phyloP scores from a whole-genome alignment of 2,113 vertebrate genomes.

The Natator depressus region DNA sequence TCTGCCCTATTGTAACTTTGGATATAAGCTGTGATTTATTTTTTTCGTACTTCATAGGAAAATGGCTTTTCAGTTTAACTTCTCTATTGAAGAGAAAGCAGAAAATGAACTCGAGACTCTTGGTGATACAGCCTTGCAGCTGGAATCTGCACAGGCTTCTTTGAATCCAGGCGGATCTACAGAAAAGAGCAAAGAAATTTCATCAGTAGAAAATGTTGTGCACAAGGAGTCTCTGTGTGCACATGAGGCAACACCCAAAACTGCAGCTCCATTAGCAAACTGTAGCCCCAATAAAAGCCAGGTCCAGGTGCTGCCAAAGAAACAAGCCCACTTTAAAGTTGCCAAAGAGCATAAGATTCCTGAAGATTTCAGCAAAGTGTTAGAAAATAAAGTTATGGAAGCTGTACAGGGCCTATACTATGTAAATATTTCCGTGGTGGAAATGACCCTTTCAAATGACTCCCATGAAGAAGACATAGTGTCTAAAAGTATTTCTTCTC shows the following conservation, averaged over 20 bases:
- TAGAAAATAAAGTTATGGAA: slow-evolving; percentile 75
- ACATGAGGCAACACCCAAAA: background rate
- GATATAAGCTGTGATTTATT: background rate
- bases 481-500: slow-evolving; percentile 80
- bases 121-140: background rate
- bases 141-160: background rate
- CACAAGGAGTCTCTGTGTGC: background rate
- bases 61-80: slow-evolving; percentile 83
- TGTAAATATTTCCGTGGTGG: slow-evolving; percentile 31
- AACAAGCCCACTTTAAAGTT: background rate
- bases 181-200: background rate
- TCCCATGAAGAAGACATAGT: slow-evolving; percentile 79
- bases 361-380: slow-evolving; percentile 46
- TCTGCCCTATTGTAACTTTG: background rate
- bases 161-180: background rate
- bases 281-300: background rate
- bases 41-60: background rate
- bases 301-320: background rate
- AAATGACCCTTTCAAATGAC: background rate
- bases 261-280: fast-evolving
- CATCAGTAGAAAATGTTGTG: background rate
- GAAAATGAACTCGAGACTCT: background rate
- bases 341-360: slow-evolving; percentile 78
- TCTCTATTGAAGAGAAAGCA: slow-evolving; percentile 63
- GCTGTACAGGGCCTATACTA: background rate